Evolutionary conservation across 1,140 invertebrate species (phyloP), one percentile per base, ranked within the genome.

Genomic region (Plutomurus gul): DNA sequence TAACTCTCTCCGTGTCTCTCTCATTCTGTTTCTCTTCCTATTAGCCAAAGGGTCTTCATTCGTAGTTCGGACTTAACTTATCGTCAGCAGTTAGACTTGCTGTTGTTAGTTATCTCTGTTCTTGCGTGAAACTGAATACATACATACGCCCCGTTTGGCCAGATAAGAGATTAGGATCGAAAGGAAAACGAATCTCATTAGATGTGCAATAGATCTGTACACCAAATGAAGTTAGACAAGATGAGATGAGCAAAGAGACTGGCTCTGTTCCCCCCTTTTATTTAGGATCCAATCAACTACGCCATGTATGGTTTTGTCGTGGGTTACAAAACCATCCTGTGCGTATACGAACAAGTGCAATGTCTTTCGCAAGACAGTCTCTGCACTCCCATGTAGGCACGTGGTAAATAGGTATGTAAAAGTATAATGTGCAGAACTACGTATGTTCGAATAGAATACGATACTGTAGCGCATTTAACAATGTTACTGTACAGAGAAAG

Each of bases 241-340:
- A 65, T 65, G 56, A 65, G 56, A 65, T 33, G 56, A 65, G 27
- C 56, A 33, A 11, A 33, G 27, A 33, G 10, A 13, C 39, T 43
- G 10, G 11, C 56, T 25, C 27, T 30, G 16, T 65, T 65, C 56
- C 27, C 56, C 56, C 56, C 56, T 30, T 65, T 65, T 65, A 65
- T 65, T 65, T 65, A 65, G 56, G 56, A 65, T 65, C 56, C 56
- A 65, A 65, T 65, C 56, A 65, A 65, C 56, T 65, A 65, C 30
- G 18, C 56, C 25, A 51, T 51, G 25, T 25, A 51, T 51, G 47
- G 20, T 20, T n/a, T n/a, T n/a, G n/a, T n/a, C n/a, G n/a, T n/a
- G n/a, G n/a, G n/a, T n/a, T n/a, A n/a, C n/a, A n/a, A n/a, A n/a
- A n/a, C n/a, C n/a, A n/a, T n/a, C n/a, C n/a, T n/a, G n/a, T n/a